Evolutionary conservation across 2,888 invertebrate species (phyloP).

Genomic region (Tipula lateralis): DNA sequence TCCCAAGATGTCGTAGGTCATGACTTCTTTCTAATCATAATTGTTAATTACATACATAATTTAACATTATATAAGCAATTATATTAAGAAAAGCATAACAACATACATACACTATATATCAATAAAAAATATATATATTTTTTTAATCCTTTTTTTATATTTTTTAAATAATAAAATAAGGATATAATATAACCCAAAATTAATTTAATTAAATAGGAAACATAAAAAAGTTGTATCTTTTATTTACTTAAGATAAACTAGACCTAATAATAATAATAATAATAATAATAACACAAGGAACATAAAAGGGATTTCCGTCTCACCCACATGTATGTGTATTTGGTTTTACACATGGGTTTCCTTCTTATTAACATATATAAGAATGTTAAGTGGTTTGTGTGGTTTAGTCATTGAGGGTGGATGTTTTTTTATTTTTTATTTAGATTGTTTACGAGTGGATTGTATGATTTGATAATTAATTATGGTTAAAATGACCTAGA

Average conservation of each 20-base stretch:
- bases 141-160: background rate
- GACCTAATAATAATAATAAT: background rate
- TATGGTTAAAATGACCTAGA: background rate
- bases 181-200: background rate
- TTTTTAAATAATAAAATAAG: constrained; percentile 13
- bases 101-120: background rate
- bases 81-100: background rate
- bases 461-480: background rate
- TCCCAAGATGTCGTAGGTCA: background rate
- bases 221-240: background rate
- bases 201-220: constrained; percentile 19
- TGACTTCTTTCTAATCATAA: background rate
- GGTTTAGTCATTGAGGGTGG: background rate
- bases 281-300: constrained; percentile 9
- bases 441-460: background rate
- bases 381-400: background rate
- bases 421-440: background rate
- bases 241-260: constrained; percentile 24
- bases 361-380: constrained; percentile 4
- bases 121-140: background rate
- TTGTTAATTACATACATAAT: constrained; percentile 7
- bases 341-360: background rate
- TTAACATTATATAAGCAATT: background rate
- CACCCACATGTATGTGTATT: background rate
- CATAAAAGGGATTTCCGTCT: constrained; percentile 4